Percentiles rank a stretch among this genome's conserved stretches.
phyloP scores from a whole-genome alignment of 2,797 vertebrate genomes.

The Chaetophractus vellerosus region DNA sequence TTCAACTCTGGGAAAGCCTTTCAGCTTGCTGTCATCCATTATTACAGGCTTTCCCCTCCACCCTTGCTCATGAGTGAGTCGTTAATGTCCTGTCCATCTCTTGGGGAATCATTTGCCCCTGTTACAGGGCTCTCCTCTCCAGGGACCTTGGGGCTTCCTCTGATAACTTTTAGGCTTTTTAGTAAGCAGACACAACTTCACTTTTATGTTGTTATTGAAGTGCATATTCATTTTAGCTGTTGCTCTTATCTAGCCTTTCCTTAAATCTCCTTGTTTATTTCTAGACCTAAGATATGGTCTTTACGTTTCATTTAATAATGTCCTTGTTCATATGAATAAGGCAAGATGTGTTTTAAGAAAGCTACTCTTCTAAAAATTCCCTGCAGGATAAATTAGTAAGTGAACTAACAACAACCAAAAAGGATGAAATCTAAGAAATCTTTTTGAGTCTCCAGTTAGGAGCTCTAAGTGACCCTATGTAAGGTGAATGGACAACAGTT shows the following conservation, averaged over 20 bases:
- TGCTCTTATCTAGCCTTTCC: neutral
- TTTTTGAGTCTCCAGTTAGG: constrained; percentile 22
- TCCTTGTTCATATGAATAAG: neutral
- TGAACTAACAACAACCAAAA: neutral
- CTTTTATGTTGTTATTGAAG: neutral
- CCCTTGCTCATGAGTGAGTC: rapidly evolving
- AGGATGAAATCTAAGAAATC: neutral
- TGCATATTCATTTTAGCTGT: neutral
- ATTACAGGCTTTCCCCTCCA: neutral
- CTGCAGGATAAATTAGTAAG: neutral
- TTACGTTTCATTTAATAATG: rapidly evolving
- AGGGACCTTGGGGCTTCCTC: neutral
- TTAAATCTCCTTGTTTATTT: constrained; percentile 8
- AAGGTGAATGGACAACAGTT: neutral
- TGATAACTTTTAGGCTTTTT: neutral
- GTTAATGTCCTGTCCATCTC: neutral
- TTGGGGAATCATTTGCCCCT: neutral
- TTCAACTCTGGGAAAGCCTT: neutral
- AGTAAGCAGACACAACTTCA: neutral
- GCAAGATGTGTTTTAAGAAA: constrained; percentile 22
- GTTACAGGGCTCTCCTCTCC: neutral
- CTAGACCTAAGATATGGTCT: rapidly evolving
- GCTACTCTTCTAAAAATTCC: constrained; percentile 37
- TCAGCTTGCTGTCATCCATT: neutral
- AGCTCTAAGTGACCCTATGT: constrained; percentile 50